Evolutionary conservation across 2,113 vertebrate species (phyloP), one percentile per base, ranked within the genome.

Genomic region (Mormyrus lacerda): DNA sequence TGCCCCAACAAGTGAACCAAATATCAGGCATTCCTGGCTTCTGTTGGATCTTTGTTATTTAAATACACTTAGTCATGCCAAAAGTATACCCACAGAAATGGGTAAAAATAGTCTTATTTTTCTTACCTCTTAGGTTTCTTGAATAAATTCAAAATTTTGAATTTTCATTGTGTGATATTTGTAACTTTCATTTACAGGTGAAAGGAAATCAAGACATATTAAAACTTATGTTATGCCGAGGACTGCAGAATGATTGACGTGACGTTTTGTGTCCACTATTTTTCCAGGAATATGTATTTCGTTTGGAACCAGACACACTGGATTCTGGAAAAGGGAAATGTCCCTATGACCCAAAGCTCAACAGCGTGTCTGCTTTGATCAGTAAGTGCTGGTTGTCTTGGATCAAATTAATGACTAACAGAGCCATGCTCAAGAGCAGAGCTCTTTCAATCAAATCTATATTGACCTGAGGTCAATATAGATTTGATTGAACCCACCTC

Each of bases 251-350:
- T 79, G 42, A 61, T n/a, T 88, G 42, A 50, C 48, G n/a, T 21
- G 47, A 44, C 11, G 35, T 88, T 45, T 76, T 27, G 31, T 88
- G 83, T 42, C 73, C 85, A 35, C 89, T 45, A 58, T 88, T 51
- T 0, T 94, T 94, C 76, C 90, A 99, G 98, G 98, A 99, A 94
- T 99, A 99, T 91, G 96, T 99, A 93, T 99, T 99, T 94, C 97
- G 98, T 90, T 94, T 99, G 95, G 98, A 99, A 93, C 97, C 98
- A 0, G 97, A 98, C 91, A 98, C 96, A 94, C 96, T 99, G 91
- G 98, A 99, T 95, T 99, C 98, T 8, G 98, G 98, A 92, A 99
- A 99, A 94, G 98, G 98, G 91, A 99, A 99, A 93, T 99, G 98
- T 93, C 98, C 98, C 0, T 99, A 98, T 0, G 98, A 99, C 94